Conservation (phyloP, 2,113 vertebrate genomes). For the Chionodraco myersi region DNA sequence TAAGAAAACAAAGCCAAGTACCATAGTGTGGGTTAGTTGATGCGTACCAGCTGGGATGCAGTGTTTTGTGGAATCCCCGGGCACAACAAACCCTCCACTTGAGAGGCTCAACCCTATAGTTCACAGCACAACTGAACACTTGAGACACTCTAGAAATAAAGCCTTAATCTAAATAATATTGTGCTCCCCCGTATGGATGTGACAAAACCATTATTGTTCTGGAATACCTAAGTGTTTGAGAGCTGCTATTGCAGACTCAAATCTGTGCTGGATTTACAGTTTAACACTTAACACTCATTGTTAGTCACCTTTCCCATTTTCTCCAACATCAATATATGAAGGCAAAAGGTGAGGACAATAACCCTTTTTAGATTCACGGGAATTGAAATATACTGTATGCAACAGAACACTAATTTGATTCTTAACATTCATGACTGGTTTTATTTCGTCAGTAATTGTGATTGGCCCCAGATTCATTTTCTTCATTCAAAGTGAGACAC, state of each 20-base stretch:
- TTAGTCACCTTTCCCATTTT: background rate
- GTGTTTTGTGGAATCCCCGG: slow-evolving; percentile 59
- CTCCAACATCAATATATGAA: background rate
- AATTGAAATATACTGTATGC: background rate
- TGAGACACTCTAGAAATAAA: slow-evolving; percentile 44
- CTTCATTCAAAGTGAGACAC: background rate
- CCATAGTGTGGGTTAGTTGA: slow-evolving; percentile 54
- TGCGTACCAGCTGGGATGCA: slow-evolving; percentile 58
- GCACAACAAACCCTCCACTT: slow-evolving; percentile 39
- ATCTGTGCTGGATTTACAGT: background rate
- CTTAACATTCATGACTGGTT: slow-evolving; percentile 3
- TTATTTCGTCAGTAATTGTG: background rate
- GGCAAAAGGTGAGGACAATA: background rate
- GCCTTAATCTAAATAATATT: slow-evolving; percentile 43
- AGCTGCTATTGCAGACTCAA: background rate
- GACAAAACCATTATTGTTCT: slow-evolving; percentile 23
- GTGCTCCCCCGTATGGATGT: slow-evolving; percentile 11
- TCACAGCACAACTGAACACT: slow-evolving; percentile 41
- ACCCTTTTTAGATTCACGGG: background rate
- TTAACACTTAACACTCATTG: background rate
- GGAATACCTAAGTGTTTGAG: background rate
- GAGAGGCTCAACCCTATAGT: slow-evolving; percentile 53
- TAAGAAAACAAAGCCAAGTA: slow-evolving; percentile 53
- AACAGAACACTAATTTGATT: background rate
- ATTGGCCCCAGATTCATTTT: background rate